These are phyloP conservation scores for Eueremaeus valkanovi DNA, from an alignment of 2,888 invertebrate species.

Conservation along the genomic window DNA sequence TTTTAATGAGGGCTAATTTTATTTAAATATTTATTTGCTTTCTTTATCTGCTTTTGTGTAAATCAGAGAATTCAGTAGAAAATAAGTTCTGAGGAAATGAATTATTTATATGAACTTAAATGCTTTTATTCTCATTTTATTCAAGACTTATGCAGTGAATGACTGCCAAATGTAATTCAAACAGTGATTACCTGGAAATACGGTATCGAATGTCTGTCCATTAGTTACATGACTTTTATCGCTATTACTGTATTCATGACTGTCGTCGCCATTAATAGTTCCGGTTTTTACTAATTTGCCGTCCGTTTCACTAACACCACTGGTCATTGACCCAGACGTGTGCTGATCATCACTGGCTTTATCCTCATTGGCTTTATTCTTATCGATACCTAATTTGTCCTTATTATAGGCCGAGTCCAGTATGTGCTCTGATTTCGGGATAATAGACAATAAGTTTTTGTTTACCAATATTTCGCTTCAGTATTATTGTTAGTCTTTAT, in stretches of 20 bases:
- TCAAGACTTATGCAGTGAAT: no score
- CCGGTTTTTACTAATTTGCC: neutral
- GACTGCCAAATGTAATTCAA: no score
- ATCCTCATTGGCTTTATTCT: neutral
- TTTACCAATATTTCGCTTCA: no score
- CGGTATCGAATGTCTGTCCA: constrained; percentile 15
- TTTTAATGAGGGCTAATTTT: no score
- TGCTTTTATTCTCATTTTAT: no score
- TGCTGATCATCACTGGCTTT: neutral
- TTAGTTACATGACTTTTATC: neutral
- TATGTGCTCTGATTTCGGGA: constrained; percentile 24
- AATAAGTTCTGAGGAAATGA: no score
- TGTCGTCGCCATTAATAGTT: neutral
- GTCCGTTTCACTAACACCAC: neutral
- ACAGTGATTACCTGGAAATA: constrained; percentile 33
- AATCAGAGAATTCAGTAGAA: no score
- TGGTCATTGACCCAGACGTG: constrained; percentile 16
- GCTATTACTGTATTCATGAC: neutral
- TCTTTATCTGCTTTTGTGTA: no score
- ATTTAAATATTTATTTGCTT: no score
- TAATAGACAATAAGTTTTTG: neutral
- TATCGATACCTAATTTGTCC: constrained; percentile 28
- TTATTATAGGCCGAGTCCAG: constrained; percentile 34
- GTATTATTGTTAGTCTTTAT: no score
- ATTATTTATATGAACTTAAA: no score